A percentile compares a stretch with the other conserved stretches of the same genome.
Conservation (phyloP, 2,113 vertebrate species). For the Ibidorhyncha struthersii region DNA sequence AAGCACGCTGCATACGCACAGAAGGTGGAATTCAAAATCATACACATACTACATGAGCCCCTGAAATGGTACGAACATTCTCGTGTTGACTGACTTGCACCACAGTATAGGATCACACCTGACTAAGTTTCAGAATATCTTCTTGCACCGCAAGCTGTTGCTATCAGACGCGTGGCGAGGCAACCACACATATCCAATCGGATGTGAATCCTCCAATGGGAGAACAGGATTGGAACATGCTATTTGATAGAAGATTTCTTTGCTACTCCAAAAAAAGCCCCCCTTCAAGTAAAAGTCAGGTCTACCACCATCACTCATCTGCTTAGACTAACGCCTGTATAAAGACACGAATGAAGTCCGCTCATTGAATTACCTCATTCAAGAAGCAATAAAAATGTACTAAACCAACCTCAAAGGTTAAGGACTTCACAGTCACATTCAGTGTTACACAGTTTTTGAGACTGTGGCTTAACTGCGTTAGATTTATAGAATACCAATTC, state of each 20-base stretch:
- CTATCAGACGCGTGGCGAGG: background rate
- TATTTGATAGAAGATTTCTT: background rate
- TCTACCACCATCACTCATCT: background rate
- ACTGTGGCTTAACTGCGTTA: background rate
- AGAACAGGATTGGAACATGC: background rate
- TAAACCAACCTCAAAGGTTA: background rate
- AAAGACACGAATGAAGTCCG: background rate
- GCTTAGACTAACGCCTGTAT: background rate
- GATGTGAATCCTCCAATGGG: background rate
- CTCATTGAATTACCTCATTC: background rate
- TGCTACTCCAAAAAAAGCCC: background rate
- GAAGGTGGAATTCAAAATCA: background rate
- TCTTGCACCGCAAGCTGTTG: background rate
- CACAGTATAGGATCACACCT: background rate
- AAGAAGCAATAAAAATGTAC: background rate
- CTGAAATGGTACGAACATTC: background rate
- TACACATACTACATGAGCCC: background rate
- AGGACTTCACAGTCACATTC: background rate
- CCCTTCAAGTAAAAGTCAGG: background rate
- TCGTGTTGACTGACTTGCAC: background rate
- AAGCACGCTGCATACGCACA: rapidly evolving
- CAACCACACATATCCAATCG: background rate
- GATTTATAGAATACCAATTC: background rate
- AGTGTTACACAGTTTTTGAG: background rate
- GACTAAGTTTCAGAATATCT: background rate